phyloP scores from a whole-genome alignment of 2,113 vertebrate species.

The Pheucticus melanocephalus region DNA sequence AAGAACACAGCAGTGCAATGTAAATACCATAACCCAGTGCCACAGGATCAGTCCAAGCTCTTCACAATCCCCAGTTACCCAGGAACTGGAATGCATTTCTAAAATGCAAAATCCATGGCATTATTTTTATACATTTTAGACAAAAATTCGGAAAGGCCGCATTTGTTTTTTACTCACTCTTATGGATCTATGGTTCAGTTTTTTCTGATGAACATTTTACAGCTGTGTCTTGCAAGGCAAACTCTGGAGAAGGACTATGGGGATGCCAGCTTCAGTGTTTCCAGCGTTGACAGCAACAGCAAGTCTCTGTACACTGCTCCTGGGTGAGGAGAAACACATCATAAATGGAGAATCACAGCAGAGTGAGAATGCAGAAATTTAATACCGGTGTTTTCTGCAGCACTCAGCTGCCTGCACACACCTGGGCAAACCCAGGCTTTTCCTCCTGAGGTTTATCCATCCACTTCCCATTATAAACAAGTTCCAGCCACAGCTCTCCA shows the following conservation, averaged over 20 bases:
- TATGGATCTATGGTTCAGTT: not conserved
- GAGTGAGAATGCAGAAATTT: not conserved
- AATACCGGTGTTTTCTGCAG: not conserved
- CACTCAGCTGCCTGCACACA: not conserved
- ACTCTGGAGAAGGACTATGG: not conserved
- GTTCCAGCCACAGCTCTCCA: not conserved
- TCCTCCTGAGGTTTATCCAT: not conserved
- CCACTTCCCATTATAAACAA: not conserved
- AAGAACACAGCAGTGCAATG: not conserved
- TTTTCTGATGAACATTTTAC: not conserved
- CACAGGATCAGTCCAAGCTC: not conserved
- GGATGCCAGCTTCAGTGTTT: not conserved
- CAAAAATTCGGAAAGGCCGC: not conserved
- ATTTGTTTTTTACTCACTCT: not conserved
- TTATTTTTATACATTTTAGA: not conserved
- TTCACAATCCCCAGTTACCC: not conserved
- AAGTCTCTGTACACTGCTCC: not conserved
- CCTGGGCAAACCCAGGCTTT: not conserved
- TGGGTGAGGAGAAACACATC: not conserved
- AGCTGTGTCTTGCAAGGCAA: not conserved
- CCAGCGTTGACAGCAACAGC: fast-evolving
- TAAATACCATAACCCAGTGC: not conserved
- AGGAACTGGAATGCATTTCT: not conserved
- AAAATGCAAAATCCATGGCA: not conserved
- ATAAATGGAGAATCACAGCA: not conserved